These are phyloP conservation scores for Neogobius melanostomus DNA, from an alignment of 2,113 vertebrate genomes.

Conservation along the genomic window DNA sequence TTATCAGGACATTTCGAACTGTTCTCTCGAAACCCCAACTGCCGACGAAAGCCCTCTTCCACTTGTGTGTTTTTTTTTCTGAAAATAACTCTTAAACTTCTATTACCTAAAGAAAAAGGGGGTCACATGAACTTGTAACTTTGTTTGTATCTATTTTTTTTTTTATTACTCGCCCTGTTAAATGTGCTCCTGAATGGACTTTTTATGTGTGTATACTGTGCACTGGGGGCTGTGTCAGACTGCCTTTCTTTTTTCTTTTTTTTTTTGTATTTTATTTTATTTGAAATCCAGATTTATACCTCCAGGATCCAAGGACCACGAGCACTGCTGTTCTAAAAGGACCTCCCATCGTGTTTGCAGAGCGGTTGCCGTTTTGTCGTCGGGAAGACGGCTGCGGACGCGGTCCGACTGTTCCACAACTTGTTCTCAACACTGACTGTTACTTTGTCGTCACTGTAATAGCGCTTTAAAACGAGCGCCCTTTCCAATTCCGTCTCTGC, in stretches of 20 bases:
- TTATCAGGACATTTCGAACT: slow-evolving; percentile 12
- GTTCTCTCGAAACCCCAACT: slow-evolving; percentile 15
- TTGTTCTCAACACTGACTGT: slow-evolving; percentile 40
- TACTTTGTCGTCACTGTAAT: slow-evolving; percentile 41
- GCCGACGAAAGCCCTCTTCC: slow-evolving; percentile 18
- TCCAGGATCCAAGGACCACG: slow-evolving; percentile 27
- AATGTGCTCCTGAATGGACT: slow-evolving; percentile 32
- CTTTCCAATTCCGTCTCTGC: slow-evolving; percentile 12
- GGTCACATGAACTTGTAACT: slow-evolving; percentile 8
- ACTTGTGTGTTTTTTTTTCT: slow-evolving; percentile 17
- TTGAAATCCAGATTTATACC: slow-evolving; percentile 6
- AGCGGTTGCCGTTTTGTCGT: neutral
- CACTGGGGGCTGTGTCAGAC: slow-evolving; percentile 17
- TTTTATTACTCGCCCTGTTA: neutral
- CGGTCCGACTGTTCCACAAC: slow-evolving; percentile 1
- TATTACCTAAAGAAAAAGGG: slow-evolving; percentile 26
- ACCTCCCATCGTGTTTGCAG: slow-evolving; percentile 6
- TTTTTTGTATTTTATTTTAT: slow-evolving; percentile 10
- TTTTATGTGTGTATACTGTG: slow-evolving; percentile 49
- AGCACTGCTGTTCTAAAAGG: slow-evolving; percentile 25
- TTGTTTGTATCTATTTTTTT: neutral
- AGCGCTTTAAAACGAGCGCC: slow-evolving; percentile 57
- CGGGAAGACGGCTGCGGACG: no score
- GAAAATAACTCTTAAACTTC: slow-evolving; percentile 27
- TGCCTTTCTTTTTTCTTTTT: slow-evolving; percentile 14